These are phyloP conservation scores for Heliothis peltigera DNA, from an alignment of 2,888 invertebrate genomes.

Conservation along the genomic window DNA sequence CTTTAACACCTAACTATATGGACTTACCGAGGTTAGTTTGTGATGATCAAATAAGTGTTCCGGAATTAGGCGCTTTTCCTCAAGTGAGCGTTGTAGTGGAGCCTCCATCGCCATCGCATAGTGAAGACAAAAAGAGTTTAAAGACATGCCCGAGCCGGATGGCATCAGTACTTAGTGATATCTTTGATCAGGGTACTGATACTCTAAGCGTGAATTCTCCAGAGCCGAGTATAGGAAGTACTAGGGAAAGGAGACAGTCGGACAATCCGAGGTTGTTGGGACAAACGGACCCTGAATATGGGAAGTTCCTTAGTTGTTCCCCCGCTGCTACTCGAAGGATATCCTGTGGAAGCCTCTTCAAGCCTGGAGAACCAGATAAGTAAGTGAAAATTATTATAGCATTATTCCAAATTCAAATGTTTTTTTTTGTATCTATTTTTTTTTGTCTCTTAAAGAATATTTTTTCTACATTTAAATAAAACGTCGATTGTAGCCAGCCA, in stretches of 20 bases:
- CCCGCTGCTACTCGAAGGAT: constrained; percentile 96
- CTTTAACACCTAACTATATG: constrained; percentile 60
- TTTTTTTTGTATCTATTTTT: background rate
- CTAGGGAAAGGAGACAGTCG: constrained; percentile 85
- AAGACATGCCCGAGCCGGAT: constrained; percentile 82
- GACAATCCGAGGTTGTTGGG: constrained; percentile 91
- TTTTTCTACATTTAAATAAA: constrained; percentile 15
- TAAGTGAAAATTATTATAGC: constrained; percentile 71
- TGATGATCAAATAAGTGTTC: constrained; percentile 37
- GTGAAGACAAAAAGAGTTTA: constrained; percentile 88
- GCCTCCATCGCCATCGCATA: constrained; percentile 93
- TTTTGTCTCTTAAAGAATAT: background rate
- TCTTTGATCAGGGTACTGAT: constrained; percentile 84
- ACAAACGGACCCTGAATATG: constrained; percentile 91
- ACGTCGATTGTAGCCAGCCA: constrained; percentile 4
- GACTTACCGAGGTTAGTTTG: constrained; percentile 53
- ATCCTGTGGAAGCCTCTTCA: constrained; percentile 97
- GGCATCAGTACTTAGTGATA: constrained; percentile 85
- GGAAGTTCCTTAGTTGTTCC: constrained; percentile 92
- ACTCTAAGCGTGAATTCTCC: constrained; percentile 83
- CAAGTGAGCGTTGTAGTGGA: constrained; percentile 93
- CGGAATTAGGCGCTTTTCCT: constrained; percentile 82
- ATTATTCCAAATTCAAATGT: no score
- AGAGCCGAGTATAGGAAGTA: constrained; percentile 85
- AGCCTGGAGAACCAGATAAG: constrained; percentile 92